A percentile compares a stretch with the other conserved stretches of the same genome.
Conservation (phyloP, 2,888 invertebrate species). For the Drosophila suboccidentalis region DNA sequence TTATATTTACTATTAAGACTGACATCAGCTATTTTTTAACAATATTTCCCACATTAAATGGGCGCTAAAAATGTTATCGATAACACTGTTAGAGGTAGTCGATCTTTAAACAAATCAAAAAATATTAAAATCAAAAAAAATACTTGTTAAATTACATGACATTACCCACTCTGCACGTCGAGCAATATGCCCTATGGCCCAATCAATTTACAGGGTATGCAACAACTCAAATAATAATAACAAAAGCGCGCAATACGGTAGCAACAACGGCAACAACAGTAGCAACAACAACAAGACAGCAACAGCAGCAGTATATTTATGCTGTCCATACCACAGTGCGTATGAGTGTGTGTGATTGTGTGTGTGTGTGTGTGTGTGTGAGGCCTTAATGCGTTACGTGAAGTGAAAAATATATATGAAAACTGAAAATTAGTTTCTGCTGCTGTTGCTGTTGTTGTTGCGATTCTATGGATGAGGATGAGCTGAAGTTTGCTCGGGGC, state of each 20-base stretch:
- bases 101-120: neutral
- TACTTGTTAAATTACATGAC: too few relatives aligned
- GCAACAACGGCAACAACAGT: constrained; percentile 43
- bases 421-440: constrained; percentile 69
- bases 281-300: constrained; percentile 23
- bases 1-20: neutral
- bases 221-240: constrained; percentile 70
- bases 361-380: constrained; percentile 31
- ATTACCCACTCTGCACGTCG: too few relatives aligned
- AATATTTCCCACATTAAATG: neutral
- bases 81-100: neutral
- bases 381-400: constrained; percentile 62
- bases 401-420: constrained; percentile 63
- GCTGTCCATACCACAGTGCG: constrained; percentile 30
- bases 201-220: constrained; percentile 38
- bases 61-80: neutral
- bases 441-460: constrained; percentile 25
- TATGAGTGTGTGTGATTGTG: constrained; percentile 6
- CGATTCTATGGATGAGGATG: constrained; percentile 35
- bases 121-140: too few relatives aligned
- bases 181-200: constrained; percentile 4
- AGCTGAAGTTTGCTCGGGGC: constrained; percentile 24
- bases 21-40: neutral
- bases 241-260: constrained; percentile 69
- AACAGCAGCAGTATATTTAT: constrained; percentile 39